Evolutionary conservation across 2,888 invertebrate species (phyloP).

Genomic region (Tenthredo notha): DNA sequence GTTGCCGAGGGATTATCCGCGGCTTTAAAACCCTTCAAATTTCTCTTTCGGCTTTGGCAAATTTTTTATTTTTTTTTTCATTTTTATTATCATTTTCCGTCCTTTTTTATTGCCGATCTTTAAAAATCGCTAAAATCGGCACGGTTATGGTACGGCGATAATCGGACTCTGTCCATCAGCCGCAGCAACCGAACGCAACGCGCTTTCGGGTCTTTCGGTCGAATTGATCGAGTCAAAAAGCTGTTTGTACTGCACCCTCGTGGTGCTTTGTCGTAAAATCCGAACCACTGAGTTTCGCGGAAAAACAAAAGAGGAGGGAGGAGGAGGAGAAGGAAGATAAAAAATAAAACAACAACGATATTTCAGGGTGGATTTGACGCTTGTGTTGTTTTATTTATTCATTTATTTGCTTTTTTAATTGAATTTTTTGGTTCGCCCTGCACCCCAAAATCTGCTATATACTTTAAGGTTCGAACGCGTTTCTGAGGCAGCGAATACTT

Average conservation of each 20-base stretch:
- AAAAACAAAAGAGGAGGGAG: background rate
- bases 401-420: background rate
- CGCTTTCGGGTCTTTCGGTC: constrained; percentile 20
- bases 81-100: background rate
- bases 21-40: background rate
- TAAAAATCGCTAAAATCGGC: background rate
- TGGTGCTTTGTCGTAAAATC: constrained; percentile 33
- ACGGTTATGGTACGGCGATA: background rate
- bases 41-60: background rate
- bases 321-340: background rate
- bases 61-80: background rate
- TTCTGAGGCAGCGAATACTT: background rate
- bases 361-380: background rate
- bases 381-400: background rate
- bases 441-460: background rate
- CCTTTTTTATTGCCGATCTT: background rate
- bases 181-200: background rate
- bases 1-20: constrained; percentile 8
- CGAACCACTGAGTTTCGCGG: background rate
- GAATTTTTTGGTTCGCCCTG: background rate
- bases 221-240: constrained; percentile 48
- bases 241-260: constrained; percentile 26
- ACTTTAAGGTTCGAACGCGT: background rate
- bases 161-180: constrained; percentile 15
- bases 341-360: background rate